Evolutionary conservation across 2,113 vertebrate species (phyloP), one percentile per base, ranked within the genome.

Genomic region (Sturnus vulgaris): DNA sequence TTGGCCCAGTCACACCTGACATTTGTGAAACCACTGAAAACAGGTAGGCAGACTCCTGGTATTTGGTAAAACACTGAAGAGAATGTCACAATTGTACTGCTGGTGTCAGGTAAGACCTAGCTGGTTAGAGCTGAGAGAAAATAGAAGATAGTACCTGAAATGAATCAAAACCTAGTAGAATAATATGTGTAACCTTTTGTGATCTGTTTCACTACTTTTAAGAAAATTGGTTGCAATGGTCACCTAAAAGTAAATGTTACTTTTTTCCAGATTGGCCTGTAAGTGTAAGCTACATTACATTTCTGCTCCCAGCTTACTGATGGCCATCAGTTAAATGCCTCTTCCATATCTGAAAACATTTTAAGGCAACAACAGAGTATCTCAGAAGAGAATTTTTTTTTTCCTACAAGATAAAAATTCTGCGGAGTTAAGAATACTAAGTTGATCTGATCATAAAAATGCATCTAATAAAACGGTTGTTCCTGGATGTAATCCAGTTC

Each of bases 1-100:
- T 97, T 99, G 68, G 98, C 99, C 8, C 99, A 99, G 92, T 98
- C 98, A 10, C 98, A 89, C 49, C 97, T 99, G 93, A 98, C 96
- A 0, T 99, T 99, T 82, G 92, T 99, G 68, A 99, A 98, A 83
- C 97, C 98, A 4, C 50, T 96, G 46, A 99, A 99, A 97, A 98
- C 98, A 82, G 99, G 99, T 98, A 98, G 83, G 79, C 23, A 80
- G 47, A 30, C 25, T 92, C 33, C 28, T 83, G 97, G 92, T 90
- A 15, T 96, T 98, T 52, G 4, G 91, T 98, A 6, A 42, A 75
- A 22, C 18, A 6, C 27, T n/a, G 40, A 81, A 40, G 28, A 37
- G 17, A 49, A 24, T 7, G 12, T 86, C 53, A 27, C 47, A 50
- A 11, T 14, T 57, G 31, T 19, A 40, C 46, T 71, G 21, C 27